Base-by-base conservation (phyloP, 1,140 invertebrate genomes). In the Bilobella aurantiaca region DNA sequence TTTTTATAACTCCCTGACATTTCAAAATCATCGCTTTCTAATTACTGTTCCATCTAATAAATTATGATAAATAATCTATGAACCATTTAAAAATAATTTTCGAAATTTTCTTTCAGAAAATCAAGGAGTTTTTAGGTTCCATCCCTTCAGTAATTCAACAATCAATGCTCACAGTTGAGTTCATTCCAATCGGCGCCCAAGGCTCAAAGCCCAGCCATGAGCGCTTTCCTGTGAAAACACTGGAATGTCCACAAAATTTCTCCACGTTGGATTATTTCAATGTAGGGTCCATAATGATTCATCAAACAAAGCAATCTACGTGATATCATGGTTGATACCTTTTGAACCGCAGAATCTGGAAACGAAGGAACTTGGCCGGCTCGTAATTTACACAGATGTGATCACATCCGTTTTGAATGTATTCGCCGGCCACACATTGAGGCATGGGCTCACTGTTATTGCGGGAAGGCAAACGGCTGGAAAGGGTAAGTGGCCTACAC, bases 341-440 rank as follows among this genome's bases (percentile, higher is more conserved):
- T 59, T 63, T 63, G n/a, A 12, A 63, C 14, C 5, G n/a, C 68
- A 90, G 86, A 86, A 89, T 77, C 78, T 96, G 14, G 81, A 82
- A 68, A 87, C 90, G 0, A 80, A 83, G 62, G 75, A 82, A 30
- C 75, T 96, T 23, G 94, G 94, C 5, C 84, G 88, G 25, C 78
- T 91, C 30, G 83, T 95, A 0, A 84, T 96, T 64, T 94, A 90
- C 79, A 80, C 85, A 28, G 89, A 93, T 66, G 81, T 92, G 28
- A 78, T 93, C 63, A 82, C 84, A 21, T 87, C 87, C 2, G 90
- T 91, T 0, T 88, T 91, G 83, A 73, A 84, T 61, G 76, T 93
- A 5, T 78, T 87, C 34, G 78, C 83, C 58, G 83, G 83, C 74
- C 77, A 79, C 28, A 74, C 78, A 70, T 79, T 86, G 16, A 76